These are phyloP conservation scores for Drosophila pseudoobscura DNA, from an alignment of 1,140 invertebrate genomes.

Conservation along the genomic window DNA sequence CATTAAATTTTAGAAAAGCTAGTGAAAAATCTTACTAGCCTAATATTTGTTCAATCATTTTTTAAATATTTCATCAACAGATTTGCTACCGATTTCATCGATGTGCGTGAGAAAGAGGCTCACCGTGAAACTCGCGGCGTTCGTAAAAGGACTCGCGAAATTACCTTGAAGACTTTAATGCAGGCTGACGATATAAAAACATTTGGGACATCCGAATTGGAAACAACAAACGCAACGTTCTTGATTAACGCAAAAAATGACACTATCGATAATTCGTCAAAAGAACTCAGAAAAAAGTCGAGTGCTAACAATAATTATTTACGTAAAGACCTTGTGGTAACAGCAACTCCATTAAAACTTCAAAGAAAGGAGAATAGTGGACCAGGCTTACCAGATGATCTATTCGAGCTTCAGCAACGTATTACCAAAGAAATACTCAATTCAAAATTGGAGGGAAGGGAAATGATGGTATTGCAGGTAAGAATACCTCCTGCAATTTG, in stretches of 20 bases:
- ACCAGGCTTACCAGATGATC: conserved; percentile 51
- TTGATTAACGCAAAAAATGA: conserved; percentile 23
- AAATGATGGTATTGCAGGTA: conserved; percentile 82
- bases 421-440: conserved; percentile 82
- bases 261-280: background rate
- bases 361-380: conserved; percentile 21
- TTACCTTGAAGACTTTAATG: conserved; percentile 41
- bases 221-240: conserved; percentile 1
- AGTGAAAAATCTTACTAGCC: too few species aligned
- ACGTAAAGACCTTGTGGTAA: conserved; percentile 5
- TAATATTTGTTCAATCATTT: background rate
- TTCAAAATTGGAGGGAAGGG: conserved; percentile 79
- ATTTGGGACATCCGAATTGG: conserved; percentile 4
- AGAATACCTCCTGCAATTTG: conserved; percentile 15
- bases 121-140: conserved; percentile 83
- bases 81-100: conserved; percentile 96
- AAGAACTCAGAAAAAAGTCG: conserved; percentile 7
- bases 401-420: conserved; percentile 77
- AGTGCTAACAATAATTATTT: conserved; percentile 16
- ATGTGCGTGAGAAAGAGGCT: conserved; percentile 92
- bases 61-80: conserved; percentile 83
- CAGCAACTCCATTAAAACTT: conserved; percentile 7
- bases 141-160: conserved; percentile 39
- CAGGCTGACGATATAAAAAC: conserved; percentile 48
- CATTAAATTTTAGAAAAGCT: too few species aligned